phyloP scores from a whole-genome alignment of 2,888 invertebrate genomes.

The Rosalia funebris region DNA sequence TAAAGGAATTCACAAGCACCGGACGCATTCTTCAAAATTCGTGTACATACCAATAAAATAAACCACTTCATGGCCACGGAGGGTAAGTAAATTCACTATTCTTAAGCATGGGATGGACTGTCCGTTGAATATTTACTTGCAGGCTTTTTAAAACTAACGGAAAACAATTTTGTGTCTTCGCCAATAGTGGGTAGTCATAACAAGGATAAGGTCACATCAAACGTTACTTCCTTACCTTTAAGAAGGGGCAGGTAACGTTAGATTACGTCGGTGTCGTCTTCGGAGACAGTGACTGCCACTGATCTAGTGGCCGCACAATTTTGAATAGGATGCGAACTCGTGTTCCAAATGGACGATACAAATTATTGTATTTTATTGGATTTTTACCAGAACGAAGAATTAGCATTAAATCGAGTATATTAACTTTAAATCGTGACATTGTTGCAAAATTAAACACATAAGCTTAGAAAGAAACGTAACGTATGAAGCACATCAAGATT shows the following conservation, averaged over 20 bases:
- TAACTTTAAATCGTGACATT: too few species aligned
- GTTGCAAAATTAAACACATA: too few species aligned
- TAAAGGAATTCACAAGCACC: constrained; percentile 1
- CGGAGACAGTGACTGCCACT: constrained; percentile 2
- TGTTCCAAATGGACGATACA: background rate
- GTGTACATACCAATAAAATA: constrained; percentile 52
- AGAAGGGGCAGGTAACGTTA: constrained; percentile 58
- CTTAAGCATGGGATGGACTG: constrained; percentile 55
- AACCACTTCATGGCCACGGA: constrained; percentile 51
- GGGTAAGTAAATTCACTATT: constrained; percentile 48
- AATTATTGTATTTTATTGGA: too few species aligned
- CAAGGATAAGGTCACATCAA: constrained; percentile 44
- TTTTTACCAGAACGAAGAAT: too few species aligned
- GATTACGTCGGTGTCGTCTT: constrained; percentile 31
- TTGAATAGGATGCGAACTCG: background rate
- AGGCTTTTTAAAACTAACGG: constrained; percentile 59
- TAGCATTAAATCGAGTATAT: too few species aligned
- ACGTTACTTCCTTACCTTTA: constrained; percentile 49
- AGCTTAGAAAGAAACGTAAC: too few species aligned
- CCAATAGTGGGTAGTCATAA: constrained; percentile 40
- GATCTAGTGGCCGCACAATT: background rate
- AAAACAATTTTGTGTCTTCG: constrained; percentile 54
- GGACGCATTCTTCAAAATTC: constrained; percentile 7
- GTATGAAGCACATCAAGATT: too few species aligned
- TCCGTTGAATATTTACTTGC: constrained; percentile 54